Evolutionary conservation across 2,113 vertebrate species (phyloP), one percentile per base, ranked within the genome.

Genomic region (Oryzias celebensis): DNA sequence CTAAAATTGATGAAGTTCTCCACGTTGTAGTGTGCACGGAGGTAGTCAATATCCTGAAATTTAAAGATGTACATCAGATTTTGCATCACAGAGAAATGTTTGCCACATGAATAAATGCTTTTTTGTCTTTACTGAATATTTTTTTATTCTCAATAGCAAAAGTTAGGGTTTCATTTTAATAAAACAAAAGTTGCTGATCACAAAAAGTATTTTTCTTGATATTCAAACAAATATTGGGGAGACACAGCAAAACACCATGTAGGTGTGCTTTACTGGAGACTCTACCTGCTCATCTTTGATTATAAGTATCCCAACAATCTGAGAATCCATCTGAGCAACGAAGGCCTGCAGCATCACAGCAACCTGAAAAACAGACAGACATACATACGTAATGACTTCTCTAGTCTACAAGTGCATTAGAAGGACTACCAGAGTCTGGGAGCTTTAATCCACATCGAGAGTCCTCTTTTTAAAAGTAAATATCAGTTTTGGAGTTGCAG

Each of bases 1-100:
- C 81, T 90, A 80, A 94, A 97, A 71, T 94, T 84, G 83, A 98
- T 92, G 77, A 98, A 98, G 75, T 93, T 93, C 80, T 99, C 97
- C 1, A 97, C 90, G 82, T 93, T 92, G 88, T 94, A 99, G 85
- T 92, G 93, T 4, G 94, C 91, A 0, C 84, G 89, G 48, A 98
- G 87, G 73, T 92, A 98, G 55, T 96, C 93, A 1, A 92, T 63
- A 49, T 98, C 93, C 97, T 99, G 80, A 65, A 26, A 26, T 7
- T 49, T 2, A 36, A 14, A 6, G 31, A 10, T 36, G 31, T 36
- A 7, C 31, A 36, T 36, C 7, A 1, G 7, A 20, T 36, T 36
- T 36, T 8, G 2, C 4, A 14, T 17, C 49, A 61, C 14, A 42
- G 42, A 17, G 3, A 36, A 17, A 48, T 28, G 4, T 31, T 31